These are phyloP conservation scores for Eriosoma lanigerum DNA, from an alignment of 1,140 invertebrate genomes.

Conservation along the genomic window DNA sequence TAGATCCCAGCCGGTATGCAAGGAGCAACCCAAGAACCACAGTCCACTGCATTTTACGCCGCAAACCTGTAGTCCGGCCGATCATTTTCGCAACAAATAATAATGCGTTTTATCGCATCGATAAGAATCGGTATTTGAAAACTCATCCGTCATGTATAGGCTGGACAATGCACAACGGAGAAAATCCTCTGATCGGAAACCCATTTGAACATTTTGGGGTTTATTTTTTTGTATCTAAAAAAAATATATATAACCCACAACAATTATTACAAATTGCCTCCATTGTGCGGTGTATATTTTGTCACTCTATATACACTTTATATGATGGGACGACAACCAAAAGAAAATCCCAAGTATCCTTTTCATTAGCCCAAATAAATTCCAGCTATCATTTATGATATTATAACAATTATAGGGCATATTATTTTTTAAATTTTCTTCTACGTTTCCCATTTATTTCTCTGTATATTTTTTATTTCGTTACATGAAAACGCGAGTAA, in stretches of 20 bases:
- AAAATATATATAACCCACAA: not conserved
- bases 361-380: no score
- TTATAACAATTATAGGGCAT: no score
- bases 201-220: not conserved
- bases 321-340: no score
- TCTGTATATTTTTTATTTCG: no score
- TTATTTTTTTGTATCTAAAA: not conserved
- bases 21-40: slow-evolving; percentile 25
- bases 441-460: no score
- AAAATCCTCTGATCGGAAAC: not conserved
- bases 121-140: slow-evolving; percentile 3
- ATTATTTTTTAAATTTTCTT: no score
- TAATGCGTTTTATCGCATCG: slow-evolving; percentile 22
- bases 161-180: not conserved
- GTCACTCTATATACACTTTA: no score
- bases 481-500: no score
- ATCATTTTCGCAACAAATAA: slow-evolving; percentile 2
- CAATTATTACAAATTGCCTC: not conserved
- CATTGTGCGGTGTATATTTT: no score
- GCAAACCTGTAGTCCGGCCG: not conserved
- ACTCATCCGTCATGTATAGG: not conserved
- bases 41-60: not conserved
- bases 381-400: no score
- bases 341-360: no score
- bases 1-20: not conserved